A percentile compares a stretch with the other conserved stretches of the same genome.
phyloP scores from a whole-genome alignment of 2,113 vertebrate genomes.

The Microcebus jonahi region DNA sequence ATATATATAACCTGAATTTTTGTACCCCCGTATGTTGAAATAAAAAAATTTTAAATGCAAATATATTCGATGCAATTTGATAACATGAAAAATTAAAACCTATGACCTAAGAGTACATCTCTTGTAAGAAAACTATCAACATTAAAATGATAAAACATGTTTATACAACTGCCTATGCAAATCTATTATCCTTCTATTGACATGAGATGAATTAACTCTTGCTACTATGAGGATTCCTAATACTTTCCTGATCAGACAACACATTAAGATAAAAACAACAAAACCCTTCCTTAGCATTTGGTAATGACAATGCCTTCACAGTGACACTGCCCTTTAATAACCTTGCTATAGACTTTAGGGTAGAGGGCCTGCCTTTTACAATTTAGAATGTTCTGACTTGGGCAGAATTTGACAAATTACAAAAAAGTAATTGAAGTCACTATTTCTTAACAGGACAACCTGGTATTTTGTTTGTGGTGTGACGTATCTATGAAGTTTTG shows the following conservation, averaged over 20 bases:
- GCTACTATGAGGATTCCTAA: not conserved
- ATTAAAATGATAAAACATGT: slow-evolving; percentile 23
- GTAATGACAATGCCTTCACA: not conserved
- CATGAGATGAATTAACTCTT: slow-evolving; percentile 5
- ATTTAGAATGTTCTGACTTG: slow-evolving; percentile 33
- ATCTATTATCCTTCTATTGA: not conserved
- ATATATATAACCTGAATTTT: no score
- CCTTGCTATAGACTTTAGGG: not conserved
- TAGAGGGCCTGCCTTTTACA: not conserved
- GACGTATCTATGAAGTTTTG: not conserved
- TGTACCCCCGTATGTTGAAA: no score
- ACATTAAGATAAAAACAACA: not conserved
- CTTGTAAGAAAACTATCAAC: slow-evolving; percentile 22
- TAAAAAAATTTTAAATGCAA: not conserved
- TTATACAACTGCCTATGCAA: not conserved
- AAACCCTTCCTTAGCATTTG: not conserved
- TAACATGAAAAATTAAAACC: slow-evolving; percentile 1
- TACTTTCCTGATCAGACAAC: not conserved
- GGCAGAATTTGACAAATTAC: slow-evolving; percentile 19
- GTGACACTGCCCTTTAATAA: not conserved
- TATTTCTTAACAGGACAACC: slow-evolving; percentile 4
- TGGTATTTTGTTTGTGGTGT: slow-evolving; percentile 6
- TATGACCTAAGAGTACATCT: not conserved
- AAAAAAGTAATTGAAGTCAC: not conserved
- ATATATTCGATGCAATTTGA: not conserved